Evolutionary conservation across 2,113 vertebrate genomes (phyloP).

Genomic region (Synodontis membranacea): DNA sequence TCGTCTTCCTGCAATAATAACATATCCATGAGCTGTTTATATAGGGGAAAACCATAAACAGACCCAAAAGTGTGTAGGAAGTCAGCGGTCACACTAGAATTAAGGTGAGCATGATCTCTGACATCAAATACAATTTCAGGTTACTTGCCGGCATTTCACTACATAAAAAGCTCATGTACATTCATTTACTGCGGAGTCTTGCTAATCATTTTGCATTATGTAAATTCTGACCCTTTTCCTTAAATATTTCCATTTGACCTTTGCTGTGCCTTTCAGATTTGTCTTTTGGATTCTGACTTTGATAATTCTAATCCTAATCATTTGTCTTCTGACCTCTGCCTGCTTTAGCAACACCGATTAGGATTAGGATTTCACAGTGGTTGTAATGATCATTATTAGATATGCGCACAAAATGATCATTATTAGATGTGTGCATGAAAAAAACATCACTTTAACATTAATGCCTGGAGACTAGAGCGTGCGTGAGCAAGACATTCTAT

Average conservation of each 20-base stretch:
- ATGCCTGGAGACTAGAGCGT: no score
- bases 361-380: neutral
- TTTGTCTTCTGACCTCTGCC: neutral
- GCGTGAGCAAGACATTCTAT: no score
- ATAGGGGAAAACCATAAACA: neutral
- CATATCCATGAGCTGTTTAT: neutral
- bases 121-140: neutral
- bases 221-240: neutral
- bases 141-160: neutral
- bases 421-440: no score
- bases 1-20: neutral
- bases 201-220: neutral
- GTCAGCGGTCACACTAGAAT: neutral
- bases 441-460: no score
- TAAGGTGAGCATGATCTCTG: neutral
- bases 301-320: neutral
- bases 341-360: neutral
- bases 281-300: neutral
- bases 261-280: neutral
- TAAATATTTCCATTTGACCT: neutral
- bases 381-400: neutral
- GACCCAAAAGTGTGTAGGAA: neutral
- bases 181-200: neutral
- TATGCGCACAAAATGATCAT: no score
- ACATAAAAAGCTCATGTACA: neutral